Base-by-base conservation (phyloP, 2,888 invertebrate genomes). In the Pasiphila rectangulata region DNA sequence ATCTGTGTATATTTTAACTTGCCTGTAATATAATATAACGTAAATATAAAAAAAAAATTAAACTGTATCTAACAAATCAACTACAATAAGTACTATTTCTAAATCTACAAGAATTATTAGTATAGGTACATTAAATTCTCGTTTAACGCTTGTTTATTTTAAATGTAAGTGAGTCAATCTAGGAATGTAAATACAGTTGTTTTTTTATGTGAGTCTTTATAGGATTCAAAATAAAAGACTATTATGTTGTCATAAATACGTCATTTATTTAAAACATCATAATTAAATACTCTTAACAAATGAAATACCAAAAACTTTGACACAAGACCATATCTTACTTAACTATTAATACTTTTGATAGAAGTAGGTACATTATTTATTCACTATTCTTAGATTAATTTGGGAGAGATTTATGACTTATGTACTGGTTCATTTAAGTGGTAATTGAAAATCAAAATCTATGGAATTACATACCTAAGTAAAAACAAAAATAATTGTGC, bases 211-310 rank as follows among this genome's bases (percentile, higher is more conserved):
- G n/a, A n/a, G n/a, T n/a, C n/a, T n/a, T n/a, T n/a, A n/a, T 30
- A 2, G 9, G 0, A 12, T 30, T 16, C 13, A 0, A 38, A 58
- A 44, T 47, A 36, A 62, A 59, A 54, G 49, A 35, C 46, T 71
- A 48, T 55, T 69, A 70, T 77, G 80, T 79, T 78, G 72, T 83
- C 86, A 84, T 84, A 86, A 85, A 86, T 87, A 83, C 72, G 73
- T 83, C 71, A 75, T 79, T 79, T 83, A 84, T 82, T 85, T 82
- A 82, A 84, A 85, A 84, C 84, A 73, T 79, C 70, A 75, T 82
- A 67, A 66, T 75, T 79, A 74, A 81, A 76, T 83, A 79, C 61
- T 72, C 64, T 75, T 77, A 75, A 67, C 70, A 79, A 84, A 80
- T 78, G 75, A 80, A 83, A 79, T 73, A 78, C 76, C 78, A 79